Conservation (phyloP, 2,113 vertebrate genomes). For the Erythrocercus mccallii region DNA sequence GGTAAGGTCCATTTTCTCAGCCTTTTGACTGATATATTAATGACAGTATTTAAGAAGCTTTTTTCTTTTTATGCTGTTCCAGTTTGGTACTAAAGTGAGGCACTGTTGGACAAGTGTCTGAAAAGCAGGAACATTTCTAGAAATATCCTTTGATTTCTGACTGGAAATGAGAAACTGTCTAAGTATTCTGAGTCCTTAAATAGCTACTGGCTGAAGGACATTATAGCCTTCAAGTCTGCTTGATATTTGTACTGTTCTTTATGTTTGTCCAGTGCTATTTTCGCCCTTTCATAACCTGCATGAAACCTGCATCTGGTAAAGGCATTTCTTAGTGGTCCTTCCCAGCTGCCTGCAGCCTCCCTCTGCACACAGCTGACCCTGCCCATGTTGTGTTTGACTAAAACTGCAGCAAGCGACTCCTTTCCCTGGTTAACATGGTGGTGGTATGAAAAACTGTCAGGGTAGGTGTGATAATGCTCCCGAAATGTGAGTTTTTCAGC, state of each 20-base stretch:
- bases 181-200: slow-evolving; percentile 8
- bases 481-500: background rate
- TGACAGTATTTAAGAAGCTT: background rate
- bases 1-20: background rate
- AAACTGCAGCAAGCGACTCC: background rate
- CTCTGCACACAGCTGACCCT: background rate
- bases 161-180: slow-evolving; percentile 10
- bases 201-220: background rate
- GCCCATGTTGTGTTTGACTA: background rate
- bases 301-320: background rate
- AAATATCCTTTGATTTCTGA: background rate
- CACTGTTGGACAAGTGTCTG: background rate
- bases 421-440: background rate
- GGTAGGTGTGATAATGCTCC: background rate
- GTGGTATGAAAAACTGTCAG: background rate
- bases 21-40: background rate
- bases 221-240: background rate
- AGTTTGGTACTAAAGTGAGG: background rate
- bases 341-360: background rate
- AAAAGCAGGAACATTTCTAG: background rate
- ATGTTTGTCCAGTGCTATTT: background rate
- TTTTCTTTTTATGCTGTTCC: background rate
- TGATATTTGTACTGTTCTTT: background rate
- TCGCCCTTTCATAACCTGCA: background rate
- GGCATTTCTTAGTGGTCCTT: background rate